A percentile compares a stretch with the other conserved stretches of the same genome.
Evolutionary conservation across 2,113 vertebrate genomes (phyloP).

Genomic region (Peucedramus taeniatus): DNA sequence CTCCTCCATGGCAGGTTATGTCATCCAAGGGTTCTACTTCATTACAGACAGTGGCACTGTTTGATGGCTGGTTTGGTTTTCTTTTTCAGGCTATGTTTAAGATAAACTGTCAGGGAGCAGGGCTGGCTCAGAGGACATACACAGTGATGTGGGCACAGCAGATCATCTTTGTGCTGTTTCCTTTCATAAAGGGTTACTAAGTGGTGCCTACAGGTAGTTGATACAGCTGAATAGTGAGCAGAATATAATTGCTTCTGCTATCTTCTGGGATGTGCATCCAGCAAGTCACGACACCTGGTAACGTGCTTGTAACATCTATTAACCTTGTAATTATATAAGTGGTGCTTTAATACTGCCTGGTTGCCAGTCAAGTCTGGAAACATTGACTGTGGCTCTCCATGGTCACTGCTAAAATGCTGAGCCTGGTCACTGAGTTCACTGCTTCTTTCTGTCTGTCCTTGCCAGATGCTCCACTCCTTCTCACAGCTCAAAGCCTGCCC

Average conservation of each 20-base stretch:
- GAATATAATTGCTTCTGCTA: constrained; percentile 13
- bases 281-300: constrained; percentile 18
- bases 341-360: neutral
- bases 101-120: neutral
- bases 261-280: constrained; percentile 18
- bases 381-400: rapidly evolving
- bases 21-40: neutral
- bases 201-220: neutral
- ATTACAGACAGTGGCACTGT: neutral
- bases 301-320: neutral
- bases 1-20: neutral
- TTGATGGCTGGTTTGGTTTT: neutral
- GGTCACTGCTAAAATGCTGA: neutral
- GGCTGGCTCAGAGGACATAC: neutral
- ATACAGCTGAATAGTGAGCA: neutral
- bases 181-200: neutral
- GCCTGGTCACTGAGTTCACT: neutral
- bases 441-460: neutral
- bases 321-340: constrained; percentile 27
- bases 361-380: neutral
- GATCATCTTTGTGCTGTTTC: neutral
- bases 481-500: neutral
- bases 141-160: neutral
- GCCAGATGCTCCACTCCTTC: neutral
- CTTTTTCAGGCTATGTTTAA: neutral